Percentiles rank a stretch among this genome's conserved stretches.
Evolutionary conservation across 2,113 vertebrate genomes (phyloP).

Genomic region (Mus pahari): DNA sequence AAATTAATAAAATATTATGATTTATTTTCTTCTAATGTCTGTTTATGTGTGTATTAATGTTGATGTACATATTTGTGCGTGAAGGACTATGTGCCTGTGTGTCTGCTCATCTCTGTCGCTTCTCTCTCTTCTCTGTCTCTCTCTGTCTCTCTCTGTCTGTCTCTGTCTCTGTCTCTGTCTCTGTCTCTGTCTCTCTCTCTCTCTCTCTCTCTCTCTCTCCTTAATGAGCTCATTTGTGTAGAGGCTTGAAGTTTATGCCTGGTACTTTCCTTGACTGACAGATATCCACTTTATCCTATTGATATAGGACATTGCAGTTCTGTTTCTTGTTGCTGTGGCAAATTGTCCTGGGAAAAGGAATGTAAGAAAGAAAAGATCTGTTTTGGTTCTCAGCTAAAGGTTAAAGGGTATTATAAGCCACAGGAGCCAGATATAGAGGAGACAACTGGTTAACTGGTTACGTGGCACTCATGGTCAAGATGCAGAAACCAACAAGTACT

Average conservation of each 20-base stretch:
- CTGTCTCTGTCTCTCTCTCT: no score
- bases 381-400: background rate
- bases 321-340: background rate
- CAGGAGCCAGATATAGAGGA: background rate
- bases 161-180: background rate
- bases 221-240: background rate
- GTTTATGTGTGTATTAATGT: background rate
- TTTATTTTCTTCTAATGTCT: background rate
- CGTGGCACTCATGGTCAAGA: background rate
- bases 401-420: background rate
- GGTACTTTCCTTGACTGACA: background rate
- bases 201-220: no score
- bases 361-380: background rate
- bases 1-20: background rate
- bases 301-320: background rate
- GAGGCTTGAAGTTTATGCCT: background rate
- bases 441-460: no score
- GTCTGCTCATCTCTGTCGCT: background rate
- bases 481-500: background rate
- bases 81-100: background rate
- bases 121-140: no score
- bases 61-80: background rate
- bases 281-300: background rate
- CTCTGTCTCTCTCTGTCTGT: background rate
- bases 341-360: no score